Evolutionary conservation across 2,888 invertebrate genomes (phyloP).

Genomic region (Anodontia alba): DNA sequence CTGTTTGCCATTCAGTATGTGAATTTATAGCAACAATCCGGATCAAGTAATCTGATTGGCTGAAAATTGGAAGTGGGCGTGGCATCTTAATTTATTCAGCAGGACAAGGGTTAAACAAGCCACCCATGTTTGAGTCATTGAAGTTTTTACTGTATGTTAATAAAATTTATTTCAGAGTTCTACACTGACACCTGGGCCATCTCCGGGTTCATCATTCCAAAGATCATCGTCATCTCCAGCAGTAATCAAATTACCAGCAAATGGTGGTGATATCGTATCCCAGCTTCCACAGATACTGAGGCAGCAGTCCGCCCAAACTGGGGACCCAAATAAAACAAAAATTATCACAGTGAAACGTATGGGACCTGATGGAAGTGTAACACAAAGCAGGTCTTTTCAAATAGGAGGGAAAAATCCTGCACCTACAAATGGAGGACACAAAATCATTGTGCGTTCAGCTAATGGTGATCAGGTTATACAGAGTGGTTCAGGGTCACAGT

Average conservation of each 20-base stretch:
- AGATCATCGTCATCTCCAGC: constrained; percentile 65
- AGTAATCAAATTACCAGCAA: constrained; percentile 61
- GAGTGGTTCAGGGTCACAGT: constrained; percentile 29
- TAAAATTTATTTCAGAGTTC: constrained; percentile 44
- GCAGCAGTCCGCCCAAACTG: constrained; percentile 44
- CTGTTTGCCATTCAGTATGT: too few species aligned
- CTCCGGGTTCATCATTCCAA: constrained; percentile 44
- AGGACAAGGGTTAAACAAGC: too few species aligned
- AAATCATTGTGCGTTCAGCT: constrained; percentile 54
- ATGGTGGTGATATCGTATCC: constrained; percentile 6
- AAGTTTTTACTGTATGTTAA: too few species aligned
- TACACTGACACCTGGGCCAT: constrained; percentile 24
- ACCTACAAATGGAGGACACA: constrained; percentile 42
- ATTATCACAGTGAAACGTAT: constrained; percentile 63
- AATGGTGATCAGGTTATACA: constrained; percentile 39
- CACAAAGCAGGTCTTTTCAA: constrained; percentile 60
- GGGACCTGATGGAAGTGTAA: constrained; percentile 58
- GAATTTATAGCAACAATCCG: too few species aligned
- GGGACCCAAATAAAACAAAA: constrained; percentile 41
- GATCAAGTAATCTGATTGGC: too few species aligned
- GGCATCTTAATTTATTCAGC: too few species aligned
- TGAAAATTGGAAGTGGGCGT: too few species aligned
- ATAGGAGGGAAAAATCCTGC: constrained; percentile 37
- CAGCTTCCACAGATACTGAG: constrained; percentile 39
- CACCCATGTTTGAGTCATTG: too few species aligned